Percentiles rank a stretch among this genome's conserved stretches.
phyloP scores from a whole-genome alignment of 2,888 invertebrate genomes.

The Coelopa pilipes region DNA sequence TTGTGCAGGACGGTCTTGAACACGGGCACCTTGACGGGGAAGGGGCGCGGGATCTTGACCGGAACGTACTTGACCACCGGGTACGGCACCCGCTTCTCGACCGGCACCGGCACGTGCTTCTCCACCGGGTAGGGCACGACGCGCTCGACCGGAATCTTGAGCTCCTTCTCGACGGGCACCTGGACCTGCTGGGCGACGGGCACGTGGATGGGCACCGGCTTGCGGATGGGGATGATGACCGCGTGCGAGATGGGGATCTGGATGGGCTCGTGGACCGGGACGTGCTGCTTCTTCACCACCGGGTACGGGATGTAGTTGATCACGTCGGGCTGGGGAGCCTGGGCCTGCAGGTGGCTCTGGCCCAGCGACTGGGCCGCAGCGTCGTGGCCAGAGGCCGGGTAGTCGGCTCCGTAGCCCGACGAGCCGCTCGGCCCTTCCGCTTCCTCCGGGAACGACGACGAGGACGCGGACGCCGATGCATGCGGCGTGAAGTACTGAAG shows the following conservation, averaged over 20 bases:
- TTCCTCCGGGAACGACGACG: conserved; percentile 39
- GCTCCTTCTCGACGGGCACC: conserved; percentile 76
- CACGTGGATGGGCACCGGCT: conserved; percentile 83
- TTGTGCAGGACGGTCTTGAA: conserved; percentile 73
- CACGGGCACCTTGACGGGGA: conserved; percentile 80
- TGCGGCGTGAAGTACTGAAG: conserved; percentile 38
- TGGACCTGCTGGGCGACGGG: conserved; percentile 79
- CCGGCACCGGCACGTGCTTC: conserved; percentile 78
- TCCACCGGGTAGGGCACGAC: conserved; percentile 79
- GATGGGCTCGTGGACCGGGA: conserved; percentile 76
- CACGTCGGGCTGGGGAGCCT: conserved; percentile 69
- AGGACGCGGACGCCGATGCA: conserved; percentile 10
- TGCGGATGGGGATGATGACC: conserved; percentile 78
- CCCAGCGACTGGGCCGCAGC: conserved; percentile 7
- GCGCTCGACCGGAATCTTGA: conserved; percentile 72
- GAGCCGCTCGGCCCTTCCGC: conserved; percentile 33
- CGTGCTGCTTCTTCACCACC: conserved; percentile 78
- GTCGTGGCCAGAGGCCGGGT: conserved; percentile 32
- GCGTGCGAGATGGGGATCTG: conserved; percentile 82
- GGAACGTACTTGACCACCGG: conserved; percentile 80
- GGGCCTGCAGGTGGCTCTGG: conserved; percentile 14
- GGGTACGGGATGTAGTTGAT: conserved; percentile 74
- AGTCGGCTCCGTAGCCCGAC: neutral
- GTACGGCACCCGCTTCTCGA: conserved; percentile 78
- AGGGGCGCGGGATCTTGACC: conserved; percentile 82